Evolutionary conservation across 1,140 invertebrate genomes (phyloP).

Genomic region (Rhyzopertha dominica): DNA sequence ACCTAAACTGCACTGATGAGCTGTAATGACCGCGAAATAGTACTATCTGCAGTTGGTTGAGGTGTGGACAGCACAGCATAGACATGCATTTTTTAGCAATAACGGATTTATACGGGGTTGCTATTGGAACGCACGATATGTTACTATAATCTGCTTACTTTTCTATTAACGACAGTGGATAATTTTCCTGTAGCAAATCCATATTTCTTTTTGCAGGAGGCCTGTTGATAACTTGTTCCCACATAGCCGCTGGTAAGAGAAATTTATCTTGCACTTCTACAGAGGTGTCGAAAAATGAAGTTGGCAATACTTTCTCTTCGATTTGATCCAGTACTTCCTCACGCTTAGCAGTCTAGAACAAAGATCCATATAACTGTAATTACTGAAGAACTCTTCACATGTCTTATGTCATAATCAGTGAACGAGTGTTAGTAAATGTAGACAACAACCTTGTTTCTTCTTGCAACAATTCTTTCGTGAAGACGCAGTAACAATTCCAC

Average conservation of each 20-base stretch:
- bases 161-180: constrained; percentile 35
- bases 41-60: too few species aligned
- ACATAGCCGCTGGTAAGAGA: constrained; percentile 37
- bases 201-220: constrained; percentile 31
- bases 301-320: constrained; percentile 32
- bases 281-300: constrained; percentile 37
- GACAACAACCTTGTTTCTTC: constrained; percentile 26
- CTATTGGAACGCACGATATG: too few species aligned
- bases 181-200: constrained; percentile 25
- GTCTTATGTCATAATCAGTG: too few species aligned
- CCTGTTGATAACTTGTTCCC: constrained; percentile 40
- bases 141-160: constrained; percentile 19
- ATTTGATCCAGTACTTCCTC: constrained; percentile 42
- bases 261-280: constrained; percentile 30
- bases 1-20: too few species aligned
- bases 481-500: constrained; percentile 35
- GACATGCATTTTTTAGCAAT: too few species aligned
- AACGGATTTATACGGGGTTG: too few species aligned
- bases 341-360: constrained; percentile 25
- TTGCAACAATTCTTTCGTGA: constrained; percentile 27
- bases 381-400: too few species aligned
- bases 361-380: neutral
- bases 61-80: too few species aligned
- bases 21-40: too few species aligned
- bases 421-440: too few species aligned